These are phyloP conservation scores for Metopia argyrocephala DNA, from an alignment of 2,888 invertebrate genomes.

Conservation along the genomic window DNA sequence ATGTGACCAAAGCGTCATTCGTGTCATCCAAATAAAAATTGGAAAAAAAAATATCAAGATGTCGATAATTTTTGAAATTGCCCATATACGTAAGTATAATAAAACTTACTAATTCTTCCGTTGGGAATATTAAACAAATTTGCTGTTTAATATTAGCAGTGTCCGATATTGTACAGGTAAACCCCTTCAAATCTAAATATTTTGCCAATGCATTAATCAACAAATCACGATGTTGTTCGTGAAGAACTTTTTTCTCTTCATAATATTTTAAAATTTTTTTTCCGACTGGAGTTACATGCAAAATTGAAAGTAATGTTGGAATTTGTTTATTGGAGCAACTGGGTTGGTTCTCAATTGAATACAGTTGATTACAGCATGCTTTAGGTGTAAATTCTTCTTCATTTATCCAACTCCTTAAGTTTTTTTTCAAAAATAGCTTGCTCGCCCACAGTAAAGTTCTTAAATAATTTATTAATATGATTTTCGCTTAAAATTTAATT, in stretches of 20 bases:
- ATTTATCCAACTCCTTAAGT: not conserved
- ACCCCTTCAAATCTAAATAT: slow-evolving; percentile 5
- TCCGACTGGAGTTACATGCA: too few relatives aligned
- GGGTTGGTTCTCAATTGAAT: too few relatives aligned
- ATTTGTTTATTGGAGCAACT: too few relatives aligned
- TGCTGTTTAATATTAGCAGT: slow-evolving; percentile 2
- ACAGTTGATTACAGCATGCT: too few relatives aligned
- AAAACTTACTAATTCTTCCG: slow-evolving; percentile 15
- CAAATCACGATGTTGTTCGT: slow-evolving; percentile 22
- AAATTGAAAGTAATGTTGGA: too few relatives aligned
- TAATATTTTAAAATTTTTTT: slow-evolving; percentile 14
- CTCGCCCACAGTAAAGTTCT: not conserved
- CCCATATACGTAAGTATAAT: too few relatives aligned
- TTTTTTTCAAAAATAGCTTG: slow-evolving; percentile 4
- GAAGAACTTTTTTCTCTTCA: slow-evolving; percentile 4
- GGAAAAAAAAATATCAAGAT: too few relatives aligned
- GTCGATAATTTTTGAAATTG: too few relatives aligned
- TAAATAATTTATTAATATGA: slow-evolving; percentile 4
- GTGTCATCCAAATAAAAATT: too few relatives aligned
- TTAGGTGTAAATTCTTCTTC: too few relatives aligned
- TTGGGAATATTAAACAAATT: slow-evolving; percentile 12
- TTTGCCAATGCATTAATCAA: slow-evolving; percentile 9
- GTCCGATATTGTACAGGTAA: not conserved
- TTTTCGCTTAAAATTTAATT: not conserved
- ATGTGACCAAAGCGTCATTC: too few relatives aligned